Conservation (phyloP, 2,888 invertebrate genomes). For the Cartodere bifasciata region DNA sequence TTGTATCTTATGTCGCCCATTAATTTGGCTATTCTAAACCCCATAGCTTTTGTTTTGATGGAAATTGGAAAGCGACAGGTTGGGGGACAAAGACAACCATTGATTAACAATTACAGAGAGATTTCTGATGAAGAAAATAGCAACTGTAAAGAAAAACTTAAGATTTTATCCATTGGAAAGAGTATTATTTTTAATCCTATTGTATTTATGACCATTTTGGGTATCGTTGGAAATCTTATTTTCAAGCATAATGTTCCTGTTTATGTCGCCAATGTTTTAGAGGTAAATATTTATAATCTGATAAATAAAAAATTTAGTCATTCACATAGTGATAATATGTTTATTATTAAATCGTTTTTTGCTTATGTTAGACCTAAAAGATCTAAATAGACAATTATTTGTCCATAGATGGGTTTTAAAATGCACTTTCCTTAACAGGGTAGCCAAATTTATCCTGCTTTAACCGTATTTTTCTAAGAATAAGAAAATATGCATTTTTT, state of each 20-base stretch:
- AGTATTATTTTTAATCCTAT: slow-evolving; percentile 80
- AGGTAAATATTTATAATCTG: too few relatives aligned
- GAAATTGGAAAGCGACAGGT: slow-evolving; percentile 51
- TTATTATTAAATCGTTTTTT: too few relatives aligned
- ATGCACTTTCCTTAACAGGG: too few relatives aligned
- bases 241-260: slow-evolving; percentile 69
- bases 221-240: slow-evolving; percentile 70
- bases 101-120: slow-evolving; percentile 22
- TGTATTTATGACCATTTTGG: slow-evolving; percentile 84
- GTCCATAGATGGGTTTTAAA: too few relatives aligned
- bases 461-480: too few relatives aligned
- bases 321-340: too few relatives aligned
- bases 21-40: slow-evolving; percentile 83
- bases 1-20: slow-evolving; percentile 91
- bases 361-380: too few relatives aligned
- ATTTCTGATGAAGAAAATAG: slow-evolving; percentile 16
- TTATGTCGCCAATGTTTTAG: slow-evolving; percentile 59
- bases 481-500: too few relatives aligned
- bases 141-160: slow-evolving; percentile 26
- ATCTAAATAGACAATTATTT: too few relatives aligned
- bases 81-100: slow-evolving; percentile 18
- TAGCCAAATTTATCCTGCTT: too few relatives aligned
- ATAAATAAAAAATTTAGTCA: too few relatives aligned
- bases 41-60: slow-evolving; percentile 79
- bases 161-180: slow-evolving; percentile 37